Base-by-base conservation (phyloP, 1,140 invertebrate species). In the Nasonia giraulti region DNA sequence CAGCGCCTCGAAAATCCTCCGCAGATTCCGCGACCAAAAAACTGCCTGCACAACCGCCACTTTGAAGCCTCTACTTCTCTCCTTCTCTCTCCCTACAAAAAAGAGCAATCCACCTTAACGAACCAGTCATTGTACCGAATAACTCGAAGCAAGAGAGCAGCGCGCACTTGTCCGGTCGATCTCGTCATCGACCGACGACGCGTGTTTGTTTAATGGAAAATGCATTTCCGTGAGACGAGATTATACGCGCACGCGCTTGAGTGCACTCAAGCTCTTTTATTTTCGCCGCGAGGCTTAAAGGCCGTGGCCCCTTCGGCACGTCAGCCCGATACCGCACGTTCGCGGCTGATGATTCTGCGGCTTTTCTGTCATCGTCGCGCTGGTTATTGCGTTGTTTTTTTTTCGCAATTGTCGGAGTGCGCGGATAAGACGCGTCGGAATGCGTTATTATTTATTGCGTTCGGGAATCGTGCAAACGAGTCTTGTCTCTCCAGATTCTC, bases 161-260 rank as follows among this genome's bases (percentile, higher is more conserved):
- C 62, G 20, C 14, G 37, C 40, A 69, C 23, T 31, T 27, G 69
- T 71, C 71, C 31, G 20, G 27, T 6, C 14, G 47, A 77, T 77
- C 75, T 77, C 23, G 75, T 77, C 75, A 71, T 27, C 8, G 23
- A 23, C 10, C 68, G 0, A 44, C 4, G 33, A 44, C 40, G 12
- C 80, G 47, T 68, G 75, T 84, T 84, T 84, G 17, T 84, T 84
- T 79, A 84, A 84, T 84, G 82, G 82, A 78, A 84, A 84, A 79
- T 73, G 76, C 82, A 84, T 84, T 79, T 50, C 55, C 62, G 47
- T 11, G 55, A 62, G 74, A 55, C 73, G 50, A 74, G 68, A 80
- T 84, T 66, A 79, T 12, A 80, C 76, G 12, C 8, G 37, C 71
- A 44, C 71, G 68, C 75, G 23, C 68, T 71, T 74, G 83, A 84